Evolutionary conservation across 1,140 invertebrate species (phyloP).

Genomic region (Trinorchestia longiramus): DNA sequence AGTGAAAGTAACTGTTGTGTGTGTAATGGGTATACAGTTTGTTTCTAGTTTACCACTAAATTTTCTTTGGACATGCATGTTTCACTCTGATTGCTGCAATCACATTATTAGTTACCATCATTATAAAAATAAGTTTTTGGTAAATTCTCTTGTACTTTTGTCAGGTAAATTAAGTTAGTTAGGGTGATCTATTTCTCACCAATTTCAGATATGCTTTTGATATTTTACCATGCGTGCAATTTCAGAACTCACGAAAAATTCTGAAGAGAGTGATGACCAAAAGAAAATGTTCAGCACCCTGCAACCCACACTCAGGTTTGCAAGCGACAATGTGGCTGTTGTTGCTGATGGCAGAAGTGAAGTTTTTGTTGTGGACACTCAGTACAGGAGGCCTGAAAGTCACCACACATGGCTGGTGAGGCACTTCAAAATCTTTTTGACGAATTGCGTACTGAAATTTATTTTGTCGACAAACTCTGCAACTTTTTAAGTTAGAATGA

Average conservation of each 20-base stretch:
- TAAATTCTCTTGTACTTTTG: neutral
- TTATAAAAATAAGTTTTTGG: too few relatives aligned
- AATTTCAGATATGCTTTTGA: neutral
- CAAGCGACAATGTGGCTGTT: slow-evolving; percentile 4
- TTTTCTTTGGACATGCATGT: too few relatives aligned
- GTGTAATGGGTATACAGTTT: too few relatives aligned
- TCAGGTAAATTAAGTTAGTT: neutral
- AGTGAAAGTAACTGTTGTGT: too few relatives aligned
- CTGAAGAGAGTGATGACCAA: neutral
- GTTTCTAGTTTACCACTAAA: too few relatives aligned
- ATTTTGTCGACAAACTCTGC: too few relatives aligned
- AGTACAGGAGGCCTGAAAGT: neutral
- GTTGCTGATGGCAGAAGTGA: slow-evolving; percentile 23
- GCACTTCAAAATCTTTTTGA: neutral
- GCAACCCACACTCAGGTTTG: neutral
- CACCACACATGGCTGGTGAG: slow-evolving; percentile 31
- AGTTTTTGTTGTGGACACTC: neutral
- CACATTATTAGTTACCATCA: too few relatives aligned
- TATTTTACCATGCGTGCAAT: neutral
- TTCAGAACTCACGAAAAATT: neutral
- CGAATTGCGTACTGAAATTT: too few relatives aligned
- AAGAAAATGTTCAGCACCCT: neutral
- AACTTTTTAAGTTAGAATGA: too few relatives aligned
- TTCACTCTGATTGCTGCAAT: too few relatives aligned
- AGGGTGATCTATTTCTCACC: neutral